Evolutionary conservation across 2,797 vertebrate genomes (phyloP).

Genomic region (Dromococcyx pavoninus): DNA sequence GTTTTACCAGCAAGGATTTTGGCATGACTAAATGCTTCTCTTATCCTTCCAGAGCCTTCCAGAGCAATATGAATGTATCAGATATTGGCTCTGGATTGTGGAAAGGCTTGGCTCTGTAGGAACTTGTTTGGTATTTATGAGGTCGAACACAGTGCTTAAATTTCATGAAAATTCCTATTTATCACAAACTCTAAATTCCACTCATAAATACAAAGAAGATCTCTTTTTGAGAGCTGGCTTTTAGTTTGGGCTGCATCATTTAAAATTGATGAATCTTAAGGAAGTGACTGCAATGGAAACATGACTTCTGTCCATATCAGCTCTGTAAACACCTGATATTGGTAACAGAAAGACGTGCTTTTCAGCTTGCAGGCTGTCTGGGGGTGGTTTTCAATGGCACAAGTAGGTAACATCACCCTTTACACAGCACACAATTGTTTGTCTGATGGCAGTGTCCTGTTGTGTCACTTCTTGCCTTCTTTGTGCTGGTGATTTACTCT

Average conservation of each 20-base stretch:
- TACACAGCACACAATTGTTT: rapidly evolving
- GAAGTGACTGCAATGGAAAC: not conserved
- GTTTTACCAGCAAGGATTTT: constrained; percentile 6
- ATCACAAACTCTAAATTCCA: not conserved
- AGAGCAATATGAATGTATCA: not conserved
- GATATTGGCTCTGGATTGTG: not conserved
- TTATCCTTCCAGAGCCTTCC: not conserved
- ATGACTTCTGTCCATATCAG: not conserved
- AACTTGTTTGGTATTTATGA: not conserved
- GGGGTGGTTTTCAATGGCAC: not conserved
- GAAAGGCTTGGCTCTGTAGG: not conserved
- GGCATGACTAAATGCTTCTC: not conserved
- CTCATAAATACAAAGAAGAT: not conserved
- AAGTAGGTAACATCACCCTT: not conserved
- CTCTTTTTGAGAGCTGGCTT: not conserved
- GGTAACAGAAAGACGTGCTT: not conserved
- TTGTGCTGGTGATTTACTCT: not conserved
- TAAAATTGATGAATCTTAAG: not conserved
- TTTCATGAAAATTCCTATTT: not conserved
- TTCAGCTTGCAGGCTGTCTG: not conserved
- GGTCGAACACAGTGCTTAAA: not conserved
- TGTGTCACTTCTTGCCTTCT: not conserved
- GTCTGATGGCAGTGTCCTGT: not conserved
- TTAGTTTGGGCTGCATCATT: not conserved
- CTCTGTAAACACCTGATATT: not conserved